Evolutionary conservation across 2,797 vertebrate species (phyloP).

Genomic region (Phoebastria nigripes): DNA sequence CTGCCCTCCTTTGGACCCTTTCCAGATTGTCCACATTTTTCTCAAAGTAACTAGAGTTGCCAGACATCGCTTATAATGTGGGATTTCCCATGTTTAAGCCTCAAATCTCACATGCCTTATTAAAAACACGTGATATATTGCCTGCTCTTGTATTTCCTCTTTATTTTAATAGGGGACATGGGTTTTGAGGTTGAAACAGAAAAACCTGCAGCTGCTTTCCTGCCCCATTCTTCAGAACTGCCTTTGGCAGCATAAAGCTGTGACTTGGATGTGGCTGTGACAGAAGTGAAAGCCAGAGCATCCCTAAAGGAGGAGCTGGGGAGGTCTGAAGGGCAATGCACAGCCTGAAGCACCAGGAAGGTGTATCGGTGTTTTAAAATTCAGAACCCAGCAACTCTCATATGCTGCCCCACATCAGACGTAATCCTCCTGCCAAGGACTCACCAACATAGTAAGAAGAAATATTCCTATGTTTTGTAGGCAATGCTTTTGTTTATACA

Average conservation of each 20-base stretch:
- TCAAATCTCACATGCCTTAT: constrained; percentile 7
- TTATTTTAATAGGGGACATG: neutral
- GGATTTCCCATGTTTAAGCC: constrained; percentile 4
- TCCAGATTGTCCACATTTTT: neutral
- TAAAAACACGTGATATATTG: neutral
- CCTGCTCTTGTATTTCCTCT: neutral
- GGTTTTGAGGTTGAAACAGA: constrained; percentile 9
- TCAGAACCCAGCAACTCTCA: neutral
- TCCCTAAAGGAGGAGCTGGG: neutral
- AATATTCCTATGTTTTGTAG: neutral
- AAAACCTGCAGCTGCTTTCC: constrained; percentile 11
- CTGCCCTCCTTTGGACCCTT: neutral
- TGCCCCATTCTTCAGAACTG: neutral
- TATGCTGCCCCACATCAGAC: neutral
- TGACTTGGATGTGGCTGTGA: neutral
- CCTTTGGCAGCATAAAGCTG: neutral
- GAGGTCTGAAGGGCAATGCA: neutral
- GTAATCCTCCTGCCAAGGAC: neutral
- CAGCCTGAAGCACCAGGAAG: neutral
- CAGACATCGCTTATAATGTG: neutral
- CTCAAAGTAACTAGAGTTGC: neutral
- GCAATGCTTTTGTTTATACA: neutral
- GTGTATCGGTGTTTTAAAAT: fast-evolving
- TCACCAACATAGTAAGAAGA: neutral
- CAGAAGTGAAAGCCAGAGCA: neutral